A percentile compares a stretch with the other conserved stretches of the same genome.
Evolutionary conservation across 92 coral and sea anemone genomes (phyloP).

Genomic region (Nematostella vectensis): DNA sequence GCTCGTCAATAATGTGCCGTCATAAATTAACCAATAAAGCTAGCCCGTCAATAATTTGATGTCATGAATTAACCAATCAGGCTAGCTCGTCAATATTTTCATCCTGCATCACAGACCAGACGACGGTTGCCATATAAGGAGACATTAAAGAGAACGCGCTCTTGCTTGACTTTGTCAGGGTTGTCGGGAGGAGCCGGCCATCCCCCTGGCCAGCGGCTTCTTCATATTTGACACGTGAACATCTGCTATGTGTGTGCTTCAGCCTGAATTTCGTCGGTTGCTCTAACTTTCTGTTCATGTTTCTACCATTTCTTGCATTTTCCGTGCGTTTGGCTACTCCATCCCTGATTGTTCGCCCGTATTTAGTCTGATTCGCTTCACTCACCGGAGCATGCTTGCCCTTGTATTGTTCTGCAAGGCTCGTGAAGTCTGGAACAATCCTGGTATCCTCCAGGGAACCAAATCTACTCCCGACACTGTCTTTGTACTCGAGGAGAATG

Average conservation of each 20-base stretch:
- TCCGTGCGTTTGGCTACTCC: too few relatives aligned
- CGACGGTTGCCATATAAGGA: conserved; percentile 66
- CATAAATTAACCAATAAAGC: too few relatives aligned
- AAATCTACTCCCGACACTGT: neutral
- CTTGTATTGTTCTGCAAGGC: too few relatives aligned
- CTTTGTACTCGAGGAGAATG: neutral
- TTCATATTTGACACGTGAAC: neutral
- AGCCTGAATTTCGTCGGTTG: conserved; percentile 27
- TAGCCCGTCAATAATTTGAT: too few relatives aligned
- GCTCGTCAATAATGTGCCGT: too few relatives aligned
- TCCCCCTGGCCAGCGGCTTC: conserved; percentile 2
- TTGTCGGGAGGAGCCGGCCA: conserved; percentile 57
- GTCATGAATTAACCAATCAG: too few relatives aligned
- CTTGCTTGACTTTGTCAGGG: conserved; percentile 25
- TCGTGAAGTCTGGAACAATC: too few relatives aligned
- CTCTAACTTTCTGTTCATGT: too few relatives aligned
- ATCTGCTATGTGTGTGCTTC: conserved; percentile 26
- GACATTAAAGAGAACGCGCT: conserved; percentile 54
- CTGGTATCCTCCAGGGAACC: too few relatives aligned
- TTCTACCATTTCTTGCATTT: neutral
- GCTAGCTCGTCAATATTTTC: conserved; percentile 26
- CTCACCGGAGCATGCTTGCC: too few relatives aligned
- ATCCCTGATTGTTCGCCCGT: too few relatives aligned
- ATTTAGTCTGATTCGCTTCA: too few relatives aligned
- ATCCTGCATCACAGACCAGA: conserved; percentile 67